Percentiles rank a stretch among this genome's conserved stretches.
phyloP scores from a whole-genome alignment of 2,113 vertebrate species.

The Cricetomys ansorgei region DNA sequence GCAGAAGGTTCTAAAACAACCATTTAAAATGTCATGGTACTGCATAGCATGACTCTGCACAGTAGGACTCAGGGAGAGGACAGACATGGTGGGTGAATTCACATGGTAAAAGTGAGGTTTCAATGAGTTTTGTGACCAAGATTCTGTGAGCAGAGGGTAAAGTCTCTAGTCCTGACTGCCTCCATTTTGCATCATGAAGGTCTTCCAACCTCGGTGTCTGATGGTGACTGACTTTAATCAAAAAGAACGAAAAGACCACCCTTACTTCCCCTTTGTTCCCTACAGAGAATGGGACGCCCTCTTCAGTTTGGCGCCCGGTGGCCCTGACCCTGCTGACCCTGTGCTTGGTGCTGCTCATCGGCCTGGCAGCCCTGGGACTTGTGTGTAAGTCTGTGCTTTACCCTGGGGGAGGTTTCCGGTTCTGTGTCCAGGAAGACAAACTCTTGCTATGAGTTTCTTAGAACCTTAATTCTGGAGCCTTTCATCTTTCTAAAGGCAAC shows the following conservation, averaged over 20 bases:
- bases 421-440: slow-evolving; percentile 43
- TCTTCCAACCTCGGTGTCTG: neutral
- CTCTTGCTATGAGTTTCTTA: neutral
- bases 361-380: slow-evolving; percentile 66
- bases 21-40: neutral
- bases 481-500: neutral
- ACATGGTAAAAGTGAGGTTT: neutral
- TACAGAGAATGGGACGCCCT: slow-evolving; percentile 17
- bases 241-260: neutral
- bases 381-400: slow-evolving; percentile 70
- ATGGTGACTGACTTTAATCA: neutral
- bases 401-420: neutral
- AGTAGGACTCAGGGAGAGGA: neutral
- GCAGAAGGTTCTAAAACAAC: neutral
- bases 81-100: neutral
- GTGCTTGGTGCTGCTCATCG: slow-evolving; percentile 58
- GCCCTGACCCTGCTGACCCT: slow-evolving; percentile 67
- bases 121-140: accelerated
- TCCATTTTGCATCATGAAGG: neutral
- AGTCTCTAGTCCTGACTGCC: neutral
- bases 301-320: slow-evolving; percentile 63
- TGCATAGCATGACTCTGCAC: neutral
- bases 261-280: neutral
- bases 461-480: neutral
- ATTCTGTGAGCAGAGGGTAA: neutral